Conservation (phyloP, 2,888 invertebrate species). For the Teleogryllus oceanicus region DNA sequence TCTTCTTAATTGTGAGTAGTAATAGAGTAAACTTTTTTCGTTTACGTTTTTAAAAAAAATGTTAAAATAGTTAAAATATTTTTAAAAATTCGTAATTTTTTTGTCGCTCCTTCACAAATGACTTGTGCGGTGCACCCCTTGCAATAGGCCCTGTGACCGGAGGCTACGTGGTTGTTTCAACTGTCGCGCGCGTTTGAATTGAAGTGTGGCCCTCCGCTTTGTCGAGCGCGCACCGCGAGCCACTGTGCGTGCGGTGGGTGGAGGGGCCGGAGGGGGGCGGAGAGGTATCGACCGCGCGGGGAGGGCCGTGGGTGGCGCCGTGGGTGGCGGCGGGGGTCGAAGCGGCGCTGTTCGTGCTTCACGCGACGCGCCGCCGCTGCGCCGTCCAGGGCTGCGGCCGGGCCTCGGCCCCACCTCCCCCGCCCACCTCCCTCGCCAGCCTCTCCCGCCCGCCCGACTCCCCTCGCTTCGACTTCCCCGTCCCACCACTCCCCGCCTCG, state of each 20-base stretch:
- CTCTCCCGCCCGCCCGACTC: neutral
- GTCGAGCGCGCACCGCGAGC: neutral
- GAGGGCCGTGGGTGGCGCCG: neutral
- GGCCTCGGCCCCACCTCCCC: neutral
- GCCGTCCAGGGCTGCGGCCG: neutral
- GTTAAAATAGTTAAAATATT: too few species aligned
- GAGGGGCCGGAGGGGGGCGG: neutral
- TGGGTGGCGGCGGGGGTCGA: neutral
- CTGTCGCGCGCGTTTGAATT: too few species aligned
- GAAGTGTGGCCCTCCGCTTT: neutral
- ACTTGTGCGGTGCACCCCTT: neutral
- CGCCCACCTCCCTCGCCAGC: neutral
- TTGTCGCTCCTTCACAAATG: neutral
- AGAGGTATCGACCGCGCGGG: neutral
- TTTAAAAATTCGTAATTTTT: too few species aligned
- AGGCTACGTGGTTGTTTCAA: too few species aligned
- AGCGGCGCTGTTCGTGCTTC: conserved; percentile 3
- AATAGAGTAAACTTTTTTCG: too few species aligned
- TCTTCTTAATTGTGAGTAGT: too few species aligned
- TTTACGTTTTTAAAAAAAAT: too few species aligned
- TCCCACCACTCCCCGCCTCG: too few species aligned
- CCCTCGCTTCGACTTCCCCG: neutral
- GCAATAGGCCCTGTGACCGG: neutral
- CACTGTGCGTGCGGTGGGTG: neutral
- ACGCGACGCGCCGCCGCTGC: neutral